Evolutionary conservation across 2,797 vertebrate genomes (phyloP).

Genomic region (Adrianichthys oophorus): DNA sequence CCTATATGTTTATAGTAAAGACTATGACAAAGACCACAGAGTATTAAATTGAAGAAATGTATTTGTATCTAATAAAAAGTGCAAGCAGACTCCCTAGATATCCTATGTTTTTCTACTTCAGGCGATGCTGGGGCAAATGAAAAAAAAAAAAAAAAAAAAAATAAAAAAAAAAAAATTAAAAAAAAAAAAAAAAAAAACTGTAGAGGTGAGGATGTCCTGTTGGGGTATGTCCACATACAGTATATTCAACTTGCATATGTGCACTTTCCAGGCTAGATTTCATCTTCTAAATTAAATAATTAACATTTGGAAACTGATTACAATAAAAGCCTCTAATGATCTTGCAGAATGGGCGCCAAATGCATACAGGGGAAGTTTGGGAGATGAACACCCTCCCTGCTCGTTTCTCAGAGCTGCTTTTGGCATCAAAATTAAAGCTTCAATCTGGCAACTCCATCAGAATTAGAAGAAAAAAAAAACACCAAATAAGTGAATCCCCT

Average conservation of each 20-base stretch:
- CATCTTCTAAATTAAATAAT: background rate
- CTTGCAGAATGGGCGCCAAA: conserved; percentile 3
- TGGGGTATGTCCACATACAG: conserved; percentile 13
- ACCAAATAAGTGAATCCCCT: conserved; percentile 13
- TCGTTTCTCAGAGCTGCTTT: conserved; percentile 24
- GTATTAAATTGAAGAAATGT: conserved; percentile 68
- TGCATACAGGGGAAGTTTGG: conserved; percentile 46
- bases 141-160: too few species aligned
- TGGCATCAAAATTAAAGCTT: conserved; percentile 50
- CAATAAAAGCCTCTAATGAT: background rate
- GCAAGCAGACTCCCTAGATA: conserved; percentile 47
- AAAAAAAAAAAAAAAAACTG: conserved; percentile 17
- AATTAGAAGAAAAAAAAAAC: conserved; percentile 22
- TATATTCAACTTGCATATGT: background rate
- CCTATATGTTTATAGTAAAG: conserved; percentile 45
- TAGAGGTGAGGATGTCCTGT: background rate
- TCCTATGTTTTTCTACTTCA: conserved; percentile 15
- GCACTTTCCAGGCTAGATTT: background rate
- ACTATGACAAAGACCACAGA: conserved; percentile 58
- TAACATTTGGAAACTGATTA: background rate
- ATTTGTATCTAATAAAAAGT: conserved; percentile 68
- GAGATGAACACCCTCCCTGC: conserved; percentile 39
- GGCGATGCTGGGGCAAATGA: conserved; percentile 6
- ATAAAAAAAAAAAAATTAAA: too few species aligned
- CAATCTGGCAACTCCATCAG: conserved; percentile 22